Evolutionary conservation across 2,797 vertebrate genomes (phyloP).

Genomic region (Lepidocolaptes lacrymiger): DNA sequence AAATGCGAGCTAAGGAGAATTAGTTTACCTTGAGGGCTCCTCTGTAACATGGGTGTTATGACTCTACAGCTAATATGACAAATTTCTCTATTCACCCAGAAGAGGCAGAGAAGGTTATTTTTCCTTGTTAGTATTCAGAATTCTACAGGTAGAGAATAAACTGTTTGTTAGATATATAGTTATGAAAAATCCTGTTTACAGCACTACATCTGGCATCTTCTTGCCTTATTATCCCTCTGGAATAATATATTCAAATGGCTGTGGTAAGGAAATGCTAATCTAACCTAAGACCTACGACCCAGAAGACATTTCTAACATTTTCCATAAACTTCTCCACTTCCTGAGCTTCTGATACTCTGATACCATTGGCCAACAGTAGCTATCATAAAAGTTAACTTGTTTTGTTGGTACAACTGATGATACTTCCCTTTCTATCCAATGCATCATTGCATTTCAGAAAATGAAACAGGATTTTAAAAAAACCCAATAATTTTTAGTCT

Average conservation of each 20-base stretch:
- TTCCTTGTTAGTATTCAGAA: not conserved
- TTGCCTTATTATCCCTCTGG: not conserved
- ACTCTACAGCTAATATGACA: not conserved
- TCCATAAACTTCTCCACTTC: not conserved
- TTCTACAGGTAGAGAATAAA: not conserved
- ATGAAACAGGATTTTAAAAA: not conserved
- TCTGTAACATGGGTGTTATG: not conserved
- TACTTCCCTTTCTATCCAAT: not conserved
- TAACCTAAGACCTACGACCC: not conserved
- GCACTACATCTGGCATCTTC: not conserved
- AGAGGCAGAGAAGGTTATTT: not conserved
- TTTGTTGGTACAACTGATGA: not conserved
- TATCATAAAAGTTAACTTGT: not conserved
- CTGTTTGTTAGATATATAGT: not conserved
- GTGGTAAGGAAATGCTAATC: not conserved
- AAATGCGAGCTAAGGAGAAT: not conserved
- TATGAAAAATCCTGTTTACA: not conserved
- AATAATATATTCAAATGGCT: not conserved
- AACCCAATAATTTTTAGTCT: fast-evolving
- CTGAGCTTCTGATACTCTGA: not conserved
- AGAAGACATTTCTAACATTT: not conserved
- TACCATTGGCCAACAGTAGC: not conserved
- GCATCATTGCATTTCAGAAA: not conserved
- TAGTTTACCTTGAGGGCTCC: not conserved
- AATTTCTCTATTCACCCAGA: not conserved